Evolutionary conservation across 1,140 invertebrate genomes (phyloP).

Genomic region (Tenebrio molitor): DNA sequence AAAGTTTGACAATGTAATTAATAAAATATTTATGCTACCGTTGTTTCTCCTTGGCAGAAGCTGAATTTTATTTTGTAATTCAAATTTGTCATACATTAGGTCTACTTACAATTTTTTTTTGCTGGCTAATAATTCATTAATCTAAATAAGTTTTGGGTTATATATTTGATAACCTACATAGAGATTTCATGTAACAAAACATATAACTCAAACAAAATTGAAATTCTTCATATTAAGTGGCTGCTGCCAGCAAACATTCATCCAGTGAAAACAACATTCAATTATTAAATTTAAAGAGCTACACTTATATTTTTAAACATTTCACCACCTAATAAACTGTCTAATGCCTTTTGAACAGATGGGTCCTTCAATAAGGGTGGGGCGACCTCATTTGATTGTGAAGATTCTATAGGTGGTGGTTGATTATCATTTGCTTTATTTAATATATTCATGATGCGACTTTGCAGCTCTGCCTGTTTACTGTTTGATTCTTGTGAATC

Average conservation of each 20-base stretch:
- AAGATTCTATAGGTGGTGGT: conserved; percentile 61
- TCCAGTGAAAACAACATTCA: too few relatives aligned
- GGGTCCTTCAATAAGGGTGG: conserved; percentile 78
- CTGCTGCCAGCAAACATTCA: too few relatives aligned
- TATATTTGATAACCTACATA: too few relatives aligned
- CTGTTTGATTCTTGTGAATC: conserved; percentile 67
- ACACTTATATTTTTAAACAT: conserved; percentile 70
- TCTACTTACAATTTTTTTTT: too few relatives aligned
- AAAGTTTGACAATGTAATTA: conserved; percentile 13
- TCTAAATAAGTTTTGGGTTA: too few relatives aligned
- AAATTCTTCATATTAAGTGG: too few relatives aligned
- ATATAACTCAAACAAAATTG: too few relatives aligned
- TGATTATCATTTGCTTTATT: conserved; percentile 69
- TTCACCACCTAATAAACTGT: conserved; percentile 78
- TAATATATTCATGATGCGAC: conserved; percentile 86
- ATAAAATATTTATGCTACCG: conserved; percentile 21
- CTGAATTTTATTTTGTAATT: conserved; percentile 42
- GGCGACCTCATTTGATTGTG: conserved; percentile 53
- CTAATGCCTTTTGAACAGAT: conserved; percentile 81
- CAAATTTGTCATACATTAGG: conserved; percentile 47
- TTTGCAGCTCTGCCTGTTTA: conserved; percentile 83
- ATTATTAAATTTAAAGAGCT: background rate
- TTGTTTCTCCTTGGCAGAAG: background rate
- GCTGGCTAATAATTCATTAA: too few relatives aligned
- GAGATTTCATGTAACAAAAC: too few relatives aligned